Evolutionary conservation across 1,140 invertebrate species (phyloP), one percentile per base, ranked within the genome.

Genomic region (Drosophila ambigua): DNA sequence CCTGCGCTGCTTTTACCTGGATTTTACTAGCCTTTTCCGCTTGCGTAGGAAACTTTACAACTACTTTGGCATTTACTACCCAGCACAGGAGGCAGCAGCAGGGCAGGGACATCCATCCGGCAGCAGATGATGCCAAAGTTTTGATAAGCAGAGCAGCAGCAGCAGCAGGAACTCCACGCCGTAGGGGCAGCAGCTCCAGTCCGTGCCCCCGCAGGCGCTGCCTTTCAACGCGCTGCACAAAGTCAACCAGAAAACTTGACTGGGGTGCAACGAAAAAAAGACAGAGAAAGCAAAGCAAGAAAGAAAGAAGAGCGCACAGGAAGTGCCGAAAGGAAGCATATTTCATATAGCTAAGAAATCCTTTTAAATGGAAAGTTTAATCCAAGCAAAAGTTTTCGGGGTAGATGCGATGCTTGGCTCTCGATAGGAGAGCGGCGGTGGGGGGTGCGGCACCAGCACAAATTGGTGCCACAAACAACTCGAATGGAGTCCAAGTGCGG

Each of bases 331-430:
- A 88, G 83, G 75, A 77, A 88, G 76, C 83, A 82, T 88, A 88
- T 88, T 88, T 83, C 83, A 83, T 79, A 88, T 65, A 63, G 55
- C 82, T 82, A 82, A 73, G 76, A 88, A 88, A 88, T 88, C 84
- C 76, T 83, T 87, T 87, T 87, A 87, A 88, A 83, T 83, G 69
- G 79, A 82, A 87, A 88, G 72, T 87, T 87, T 78, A 87, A 87
- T 78, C 77, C 69, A 58, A 71, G 58, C 67, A 66, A 52, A 77
- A 73, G 54, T 68, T 82, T 57, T 53, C 52, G 41, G 78, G 1
- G 31, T 11, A 11, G 31, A 4, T 11, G 31, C 81, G 82, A 78
- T 85, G 73, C 68, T 67, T 49, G 64, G 59, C 64, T 77, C 77
- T 71, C 82, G 81, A 85, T 85, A 85, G 81, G 67, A 69, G 49